Base-by-base conservation (phyloP, 2,113 vertebrate genomes). In the Oriolus oriolus region DNA sequence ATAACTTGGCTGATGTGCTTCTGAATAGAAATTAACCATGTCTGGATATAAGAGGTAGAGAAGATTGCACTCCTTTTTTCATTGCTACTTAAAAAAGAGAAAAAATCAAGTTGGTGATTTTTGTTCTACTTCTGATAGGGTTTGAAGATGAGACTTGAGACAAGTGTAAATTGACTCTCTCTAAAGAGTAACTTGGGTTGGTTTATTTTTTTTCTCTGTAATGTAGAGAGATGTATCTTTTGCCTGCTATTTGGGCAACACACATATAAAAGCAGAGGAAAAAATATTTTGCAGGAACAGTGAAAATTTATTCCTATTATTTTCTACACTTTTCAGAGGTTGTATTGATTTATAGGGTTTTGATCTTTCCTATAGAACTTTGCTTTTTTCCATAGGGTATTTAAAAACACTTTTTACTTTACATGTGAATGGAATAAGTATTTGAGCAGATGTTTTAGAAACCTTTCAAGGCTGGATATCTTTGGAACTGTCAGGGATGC, bases 331-430 rank as follows among this genome's bases (percentile, higher is more conserved):
- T 76, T 89, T 86, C 23, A 39, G 39, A 52, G 6, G 5, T 33
- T 73, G 9, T 9, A 60, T 56, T 1, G 0, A 27, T 52, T 80
- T 52, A 52, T 15, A 73, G 8, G 2, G 7, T 27, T 80, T 91
- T 41, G 19, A 49, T 54, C 5, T 69, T 87, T 81, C 37, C 7
- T 79, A 6, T 6, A 57, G 4, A 57, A 49, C 10, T 37, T 87
- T 22, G 0, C 0, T 44, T 69, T 59, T 63, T 65, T 35, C 19
- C 12, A n/a, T 8, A 9, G 3, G 3, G 5, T 53, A 50, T 75
- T 87, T 7, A 71, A 45, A 73, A 81, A 66, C 4, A 26, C 37
- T 33, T 13, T 84, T 82, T 54, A 6, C 3, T 90, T 59, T 42
- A 6, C 23, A 4, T 44, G 12, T 49, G 31, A 44, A 35, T 61